Conservation (phyloP, 2,797 vertebrate species). For the Cirrhinus mrigala region DNA sequence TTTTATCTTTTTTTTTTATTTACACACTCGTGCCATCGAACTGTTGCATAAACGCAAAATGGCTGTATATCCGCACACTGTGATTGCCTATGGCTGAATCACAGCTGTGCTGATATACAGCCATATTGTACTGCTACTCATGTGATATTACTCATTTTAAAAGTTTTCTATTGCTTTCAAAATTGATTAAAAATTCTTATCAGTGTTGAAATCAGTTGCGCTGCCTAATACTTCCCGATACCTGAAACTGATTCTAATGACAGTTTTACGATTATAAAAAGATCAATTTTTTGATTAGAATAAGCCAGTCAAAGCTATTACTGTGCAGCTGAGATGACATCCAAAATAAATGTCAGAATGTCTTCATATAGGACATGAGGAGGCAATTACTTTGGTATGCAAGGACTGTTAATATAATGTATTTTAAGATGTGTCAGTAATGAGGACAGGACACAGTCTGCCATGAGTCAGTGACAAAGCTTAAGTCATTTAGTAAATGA, state of each 20-base stretch:
- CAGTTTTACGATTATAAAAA: not conserved
- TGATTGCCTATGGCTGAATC: too few species aligned
- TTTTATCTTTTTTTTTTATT: too few species aligned
- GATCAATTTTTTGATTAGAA: too few species aligned
- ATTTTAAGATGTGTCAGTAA: constrained; percentile 3
- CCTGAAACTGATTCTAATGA: not conserved
- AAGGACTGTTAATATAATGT: constrained; percentile 19
- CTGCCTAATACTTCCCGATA: not conserved
- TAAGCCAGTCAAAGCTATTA: not conserved
- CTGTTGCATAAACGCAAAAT: too few species aligned
- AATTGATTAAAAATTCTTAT: not conserved
- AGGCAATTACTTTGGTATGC: constrained; percentile 10
- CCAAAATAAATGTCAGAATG: not conserved
- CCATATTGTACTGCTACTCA: too few species aligned
- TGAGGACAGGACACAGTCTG: constrained; percentile 26
- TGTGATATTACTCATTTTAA: too few species aligned
- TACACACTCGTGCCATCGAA: too few species aligned
- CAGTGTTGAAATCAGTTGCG: not conserved
- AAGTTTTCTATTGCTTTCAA: not conserved
- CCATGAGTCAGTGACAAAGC: constrained; percentile 11
- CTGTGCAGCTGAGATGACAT: not conserved
- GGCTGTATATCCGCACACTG: too few species aligned
- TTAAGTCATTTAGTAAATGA: constrained; percentile 32
- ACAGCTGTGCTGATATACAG: too few species aligned
- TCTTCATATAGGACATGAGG: constrained; percentile 1